A percentile compares a stretch with the other conserved stretches of the same genome.
Conservation (phyloP, 2,113 vertebrate species). For the Bujurquina vittata region DNA sequence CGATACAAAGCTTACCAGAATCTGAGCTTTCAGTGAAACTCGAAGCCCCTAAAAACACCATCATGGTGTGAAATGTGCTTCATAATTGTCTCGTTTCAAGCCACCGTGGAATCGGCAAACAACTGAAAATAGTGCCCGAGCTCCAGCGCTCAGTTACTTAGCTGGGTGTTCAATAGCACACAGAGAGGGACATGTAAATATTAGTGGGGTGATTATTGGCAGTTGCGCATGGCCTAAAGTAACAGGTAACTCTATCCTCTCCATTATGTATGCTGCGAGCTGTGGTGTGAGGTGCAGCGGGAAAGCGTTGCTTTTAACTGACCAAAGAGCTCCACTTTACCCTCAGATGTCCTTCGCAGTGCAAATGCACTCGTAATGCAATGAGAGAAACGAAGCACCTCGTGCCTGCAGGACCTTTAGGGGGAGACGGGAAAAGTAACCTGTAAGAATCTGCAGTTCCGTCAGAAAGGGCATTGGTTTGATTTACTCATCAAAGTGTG, state of each 20-base stretch:
- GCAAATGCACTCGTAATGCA: constrained; percentile 73
- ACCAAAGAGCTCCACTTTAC: constrained; percentile 76
- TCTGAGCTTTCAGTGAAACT: constrained; percentile 61
- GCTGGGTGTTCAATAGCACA: constrained; percentile 78
- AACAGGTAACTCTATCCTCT: constrained; percentile 80
- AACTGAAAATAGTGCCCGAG: constrained; percentile 74
- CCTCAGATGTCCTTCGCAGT: constrained; percentile 60
- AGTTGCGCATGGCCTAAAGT: constrained; percentile 76
- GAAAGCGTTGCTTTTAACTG: constrained; percentile 72
- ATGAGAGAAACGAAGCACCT: constrained; percentile 67
- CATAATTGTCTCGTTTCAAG: constrained; percentile 71
- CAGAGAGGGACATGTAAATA: constrained; percentile 81
- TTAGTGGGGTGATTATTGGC: constrained; percentile 81
- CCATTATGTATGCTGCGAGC: constrained; percentile 78
- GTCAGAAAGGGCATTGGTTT: neutral
- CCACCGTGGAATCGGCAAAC: constrained; percentile 73
- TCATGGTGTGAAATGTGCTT: constrained; percentile 76
- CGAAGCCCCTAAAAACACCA: constrained; percentile 54
- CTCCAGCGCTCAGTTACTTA: constrained; percentile 72
- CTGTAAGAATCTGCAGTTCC: neutral
- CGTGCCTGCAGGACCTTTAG: constrained; percentile 44
- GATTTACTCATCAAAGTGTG: neutral
- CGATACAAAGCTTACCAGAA: constrained; percentile 9
- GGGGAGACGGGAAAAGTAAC: constrained; percentile 1
- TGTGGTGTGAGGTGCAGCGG: constrained; percentile 61